Base-by-base conservation (phyloP, 2,113 vertebrate genomes). In the Pan paniscus region DNA sequence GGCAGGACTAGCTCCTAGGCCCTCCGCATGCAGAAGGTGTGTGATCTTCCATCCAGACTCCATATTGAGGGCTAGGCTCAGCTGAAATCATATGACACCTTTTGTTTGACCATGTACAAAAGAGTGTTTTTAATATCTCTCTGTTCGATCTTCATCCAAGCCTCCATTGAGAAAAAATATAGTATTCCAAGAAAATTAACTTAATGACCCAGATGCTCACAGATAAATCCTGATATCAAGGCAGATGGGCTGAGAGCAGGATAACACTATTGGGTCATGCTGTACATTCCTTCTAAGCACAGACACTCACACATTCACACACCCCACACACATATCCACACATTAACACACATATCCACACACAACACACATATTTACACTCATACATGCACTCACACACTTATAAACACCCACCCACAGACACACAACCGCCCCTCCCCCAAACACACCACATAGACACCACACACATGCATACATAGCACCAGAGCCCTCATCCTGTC, bases 11-110 rank as follows among this genome's bases (percentile, higher is more conserved):
- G 27, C 4, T 14, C 9, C 14, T 16, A 2, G 27, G 75, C 1
- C 17, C 17, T 5, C 32, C 7, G n/a, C 2, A 0, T 11, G 5
- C 27, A 22, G 30, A n/a, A 38, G 14, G 1, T 17, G 30, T 10
- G 3, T 9, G 18, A 2, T 32, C 52, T 68, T 48, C 46, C 35
- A 1, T 73, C 20, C 10, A 35, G 48, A 14, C 1, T 1, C 46
- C 3, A 0, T 2, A 13, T 10, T 17, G 6, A 30, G 55, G 48
- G 3, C 3, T 22, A 40, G 64, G 9, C 73, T 61, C 5, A 3
- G 55, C 16, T 27, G 55, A 18, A 25, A 4, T 11, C 10, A 0
- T 5, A 32, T 40, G 38, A 38, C 11, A 27, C 8, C 9, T 40
- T 2, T 38, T 8, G 2, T 70, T 27, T 59, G 72, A 43, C 12